Conservation (phyloP, 1,140 invertebrate species). For the Paracyclopina nana region DNA sequence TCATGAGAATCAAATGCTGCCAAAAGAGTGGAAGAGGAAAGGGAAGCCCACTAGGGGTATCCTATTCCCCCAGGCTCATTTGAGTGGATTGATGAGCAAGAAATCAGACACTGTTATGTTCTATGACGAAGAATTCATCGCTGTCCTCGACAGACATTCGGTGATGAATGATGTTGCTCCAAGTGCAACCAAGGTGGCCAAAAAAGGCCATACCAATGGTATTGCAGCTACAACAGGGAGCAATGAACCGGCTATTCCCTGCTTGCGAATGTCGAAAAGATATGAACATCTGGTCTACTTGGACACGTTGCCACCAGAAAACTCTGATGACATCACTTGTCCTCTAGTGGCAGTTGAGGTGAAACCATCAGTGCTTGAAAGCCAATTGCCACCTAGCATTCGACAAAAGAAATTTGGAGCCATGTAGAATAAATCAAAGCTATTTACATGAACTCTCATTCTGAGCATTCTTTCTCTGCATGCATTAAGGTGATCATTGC, state of each 20-base stretch:
- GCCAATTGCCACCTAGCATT: not conserved
- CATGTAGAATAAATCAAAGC: not conserved
- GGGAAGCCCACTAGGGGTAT: not conserved
- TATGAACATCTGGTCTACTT: constrained; percentile 3
- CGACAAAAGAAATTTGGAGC: not conserved
- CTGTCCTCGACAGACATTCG: not conserved
- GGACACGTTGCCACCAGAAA: too few relatives aligned
- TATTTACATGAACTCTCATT: not conserved
- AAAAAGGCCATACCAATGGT: not conserved
- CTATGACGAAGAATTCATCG: not conserved
- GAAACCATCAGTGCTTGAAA: not conserved
- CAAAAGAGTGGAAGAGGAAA: not conserved
- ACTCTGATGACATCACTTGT: too few relatives aligned
- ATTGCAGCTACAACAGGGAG: too few relatives aligned
- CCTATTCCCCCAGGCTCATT: not conserved
- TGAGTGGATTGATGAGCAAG: too few relatives aligned
- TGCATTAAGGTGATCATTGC: not conserved
- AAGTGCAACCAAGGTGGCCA: not conserved
- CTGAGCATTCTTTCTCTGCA: not conserved
- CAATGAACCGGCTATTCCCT: not conserved
- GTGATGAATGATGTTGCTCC: not conserved
- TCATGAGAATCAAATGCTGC: not conserved
- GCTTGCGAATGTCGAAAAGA: not conserved
- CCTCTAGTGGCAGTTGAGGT: not conserved
- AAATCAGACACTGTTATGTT: not conserved